Evolutionary conservation across 2,888 invertebrate genomes (phyloP), one percentile per base, ranked within the genome.

Genomic region (Abrostola tripartita): DNA sequence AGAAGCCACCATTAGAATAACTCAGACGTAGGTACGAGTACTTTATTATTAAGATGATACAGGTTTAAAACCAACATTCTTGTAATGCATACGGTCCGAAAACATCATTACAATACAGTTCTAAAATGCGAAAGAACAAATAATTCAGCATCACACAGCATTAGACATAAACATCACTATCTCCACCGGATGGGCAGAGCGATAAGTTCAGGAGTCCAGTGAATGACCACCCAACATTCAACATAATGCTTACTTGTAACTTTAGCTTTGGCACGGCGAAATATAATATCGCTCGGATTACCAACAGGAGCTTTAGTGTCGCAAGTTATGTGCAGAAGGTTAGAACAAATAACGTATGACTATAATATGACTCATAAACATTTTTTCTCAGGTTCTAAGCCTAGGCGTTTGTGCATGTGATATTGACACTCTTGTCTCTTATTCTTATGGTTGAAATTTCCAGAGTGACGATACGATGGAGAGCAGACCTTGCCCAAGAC

Each of bases 121-220:
- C 10, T n/a, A 11, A 11, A 44, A 37, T n/a, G 49, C 14, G 5
- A 49, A 10, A 35, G 5, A 40, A 40, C 5, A 35, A 35, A 9
- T 11, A 49, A 4, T 24, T 11, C 11, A 49, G 11, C 10, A 49
- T 35, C 5, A 11, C 4, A 37, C 12, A 0, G 49, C 52, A 52
- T 54, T 51, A 57, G 0, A 44, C 37, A 51, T 49, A 50, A 56
- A 44, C 58, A 56, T 52, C 12, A 14, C n/a, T 69, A 74, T 79
- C 70, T 59, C 8, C 1, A 74, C 79, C 79, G 79, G 79, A 79
- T 74, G 80, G 24, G 44, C 49, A 52, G 36, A 52, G 37, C 51
- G 62, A 74, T 73, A 77, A 57, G 53, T 49, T 14, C 65, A 51
- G 58, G 53, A 24, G 41, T 8, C 11, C 58, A 60, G 52, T 58